Conservation (phyloP, 1,140 invertebrate species). For the Aradophagus sp. region DNA sequence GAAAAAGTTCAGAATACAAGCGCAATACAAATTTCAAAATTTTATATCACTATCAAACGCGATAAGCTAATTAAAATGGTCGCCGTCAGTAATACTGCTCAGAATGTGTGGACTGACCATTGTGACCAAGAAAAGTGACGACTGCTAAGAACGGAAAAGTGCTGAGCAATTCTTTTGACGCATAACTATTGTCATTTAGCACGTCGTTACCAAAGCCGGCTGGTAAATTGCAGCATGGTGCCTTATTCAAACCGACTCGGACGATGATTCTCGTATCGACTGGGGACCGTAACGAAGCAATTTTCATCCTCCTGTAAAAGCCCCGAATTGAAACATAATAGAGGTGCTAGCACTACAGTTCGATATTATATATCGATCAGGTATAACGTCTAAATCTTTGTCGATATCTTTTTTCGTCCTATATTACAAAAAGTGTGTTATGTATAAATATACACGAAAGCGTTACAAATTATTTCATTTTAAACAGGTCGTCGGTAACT, state of each 20-base stretch:
- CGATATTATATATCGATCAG: constrained; percentile 34
- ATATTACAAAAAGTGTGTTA: not conserved
- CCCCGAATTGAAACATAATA: constrained; percentile 31
- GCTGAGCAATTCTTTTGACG: constrained; percentile 38
- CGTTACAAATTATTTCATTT: too few species aligned
- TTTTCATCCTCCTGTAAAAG: constrained; percentile 49
- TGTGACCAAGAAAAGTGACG: constrained; percentile 13
- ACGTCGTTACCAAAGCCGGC: constrained; percentile 33
- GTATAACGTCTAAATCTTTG: constrained; percentile 38
- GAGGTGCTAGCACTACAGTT: constrained; percentile 19
- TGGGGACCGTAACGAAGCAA: constrained; percentile 50
- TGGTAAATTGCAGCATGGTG: constrained; percentile 28
- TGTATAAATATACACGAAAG: too few species aligned
- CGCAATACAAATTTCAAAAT: too few species aligned
- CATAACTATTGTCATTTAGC: constrained; percentile 50
- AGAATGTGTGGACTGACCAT: constrained; percentile 9
- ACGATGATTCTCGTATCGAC: constrained; percentile 40
- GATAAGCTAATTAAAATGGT: constrained; percentile 6
- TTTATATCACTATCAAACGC: too few species aligned
- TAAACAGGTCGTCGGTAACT: too few species aligned
- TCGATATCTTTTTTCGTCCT: not conserved
- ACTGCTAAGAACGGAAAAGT: constrained; percentile 17
- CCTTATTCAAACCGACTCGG: constrained; percentile 26
- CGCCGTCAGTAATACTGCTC: not conserved
- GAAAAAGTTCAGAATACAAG: too few species aligned